These are phyloP conservation scores for Selene dorsalis DNA, from an alignment of 2,797 vertebrate genomes.

Conservation along the genomic window DNA sequence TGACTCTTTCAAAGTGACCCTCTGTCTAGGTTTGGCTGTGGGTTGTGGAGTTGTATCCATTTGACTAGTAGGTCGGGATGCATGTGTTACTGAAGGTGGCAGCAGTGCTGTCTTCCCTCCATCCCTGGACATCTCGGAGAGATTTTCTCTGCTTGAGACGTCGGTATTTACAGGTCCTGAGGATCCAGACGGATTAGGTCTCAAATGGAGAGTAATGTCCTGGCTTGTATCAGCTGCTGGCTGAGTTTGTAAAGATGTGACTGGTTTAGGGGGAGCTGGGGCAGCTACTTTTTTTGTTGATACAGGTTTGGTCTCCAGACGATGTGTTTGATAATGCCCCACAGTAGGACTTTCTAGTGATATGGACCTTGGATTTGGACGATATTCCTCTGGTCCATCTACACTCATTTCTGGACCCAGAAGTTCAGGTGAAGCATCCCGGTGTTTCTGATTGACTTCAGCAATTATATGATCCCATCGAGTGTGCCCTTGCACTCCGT, in stretches of 20 bases:
- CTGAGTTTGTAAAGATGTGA: slow-evolving; percentile 20
- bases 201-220: slow-evolving; percentile 38
- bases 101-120: slow-evolving; percentile 46
- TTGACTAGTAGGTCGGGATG: slow-evolving; percentile 53
- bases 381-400: slow-evolving; percentile 71
- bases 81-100: slow-evolving; percentile 27
- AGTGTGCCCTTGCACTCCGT: slow-evolving; percentile 81
- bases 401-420: slow-evolving; percentile 82
- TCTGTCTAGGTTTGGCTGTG: slow-evolving; percentile 81
- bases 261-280: slow-evolving; percentile 69
- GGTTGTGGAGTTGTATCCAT: slow-evolving; percentile 52
- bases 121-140: slow-evolving; percentile 21
- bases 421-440: slow-evolving; percentile 43
- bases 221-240: slow-evolving; percentile 33
- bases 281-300: slow-evolving; percentile 63
- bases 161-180: slow-evolving; percentile 28
- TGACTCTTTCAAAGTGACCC: slow-evolving; percentile 52
- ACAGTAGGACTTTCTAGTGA: slow-evolving; percentile 44
- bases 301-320: slow-evolving; percentile 47
- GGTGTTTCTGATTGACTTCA: slow-evolving; percentile 81
- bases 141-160: slow-evolving; percentile 31
- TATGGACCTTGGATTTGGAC: slow-evolving; percentile 1
- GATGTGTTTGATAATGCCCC: slow-evolving; percentile 39
- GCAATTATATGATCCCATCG: slow-evolving; percentile 85
- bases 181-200: slow-evolving; percentile 32